phyloP scores from a whole-genome alignment of 2,888 invertebrate species.

The Coenonympha glycerion region DNA sequence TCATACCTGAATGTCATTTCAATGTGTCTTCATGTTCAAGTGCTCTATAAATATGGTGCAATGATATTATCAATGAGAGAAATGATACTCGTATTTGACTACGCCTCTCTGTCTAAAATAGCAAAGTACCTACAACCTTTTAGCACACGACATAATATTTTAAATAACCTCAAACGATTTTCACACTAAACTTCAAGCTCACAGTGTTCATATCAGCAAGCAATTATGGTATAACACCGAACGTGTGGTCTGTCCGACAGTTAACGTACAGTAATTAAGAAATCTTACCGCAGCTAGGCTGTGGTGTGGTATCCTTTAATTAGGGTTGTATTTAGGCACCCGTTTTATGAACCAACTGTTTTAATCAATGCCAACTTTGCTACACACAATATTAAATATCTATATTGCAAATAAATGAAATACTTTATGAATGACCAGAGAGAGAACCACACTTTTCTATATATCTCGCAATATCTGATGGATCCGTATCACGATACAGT shows the following conservation, averaged over 20 bases:
- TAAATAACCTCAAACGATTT: background rate
- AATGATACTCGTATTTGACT: too few relatives aligned
- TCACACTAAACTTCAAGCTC: background rate
- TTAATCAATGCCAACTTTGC: slow-evolving; percentile 35
- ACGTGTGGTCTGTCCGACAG: slow-evolving; percentile 18
- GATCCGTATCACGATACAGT: too few relatives aligned
- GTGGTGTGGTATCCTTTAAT: slow-evolving; percentile 31
- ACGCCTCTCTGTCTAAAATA: background rate
- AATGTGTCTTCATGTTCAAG: too few relatives aligned
- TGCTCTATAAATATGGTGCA: too few relatives aligned
- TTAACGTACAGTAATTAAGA: slow-evolving; percentile 32
- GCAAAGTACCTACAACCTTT: background rate
- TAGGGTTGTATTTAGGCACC: slow-evolving; percentile 30
- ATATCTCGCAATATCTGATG: too few relatives aligned
- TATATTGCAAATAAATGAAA: too few relatives aligned
- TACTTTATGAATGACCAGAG: too few relatives aligned
- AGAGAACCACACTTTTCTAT: too few relatives aligned
- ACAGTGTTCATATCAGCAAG: slow-evolving; percentile 2
- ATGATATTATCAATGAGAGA: too few relatives aligned
- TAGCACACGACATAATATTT: background rate
- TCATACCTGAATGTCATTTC: too few relatives aligned
- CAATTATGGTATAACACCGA: slow-evolving; percentile 4
- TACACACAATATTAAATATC: too few relatives aligned
- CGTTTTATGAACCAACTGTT: slow-evolving; percentile 29
- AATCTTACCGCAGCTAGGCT: slow-evolving; percentile 32